Percentiles rank a stretch among this genome's conserved stretches.
These are phyloP conservation scores for Micropterix aruncella DNA, from an alignment of 2,888 invertebrate genomes.

Conservation along the genomic window DNA sequence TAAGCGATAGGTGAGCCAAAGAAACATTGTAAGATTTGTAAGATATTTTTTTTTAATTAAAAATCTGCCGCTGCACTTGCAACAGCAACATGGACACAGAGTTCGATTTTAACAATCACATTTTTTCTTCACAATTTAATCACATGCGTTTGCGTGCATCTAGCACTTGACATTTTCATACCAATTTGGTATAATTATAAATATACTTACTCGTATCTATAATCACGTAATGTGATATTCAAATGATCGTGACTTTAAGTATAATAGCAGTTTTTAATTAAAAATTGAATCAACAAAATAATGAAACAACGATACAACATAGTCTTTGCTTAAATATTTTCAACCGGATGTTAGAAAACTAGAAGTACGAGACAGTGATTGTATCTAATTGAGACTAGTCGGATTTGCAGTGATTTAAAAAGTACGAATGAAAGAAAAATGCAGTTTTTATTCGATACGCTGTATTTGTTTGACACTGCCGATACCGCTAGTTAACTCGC, in stretches of 20 bases:
- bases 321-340: conserved; percentile 2
- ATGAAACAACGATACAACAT: conserved; percentile 4
- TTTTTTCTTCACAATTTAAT: background rate
- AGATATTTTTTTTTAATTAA: background rate
- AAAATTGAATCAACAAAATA: conserved; percentile 2
- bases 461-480: too few species aligned
- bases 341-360: conserved; percentile 1
- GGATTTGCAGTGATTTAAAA: too few species aligned
- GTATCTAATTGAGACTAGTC: too few species aligned
- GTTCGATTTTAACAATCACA: background rate
- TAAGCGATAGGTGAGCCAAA: background rate
- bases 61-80: background rate
- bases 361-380: too few species aligned
- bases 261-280: background rate
- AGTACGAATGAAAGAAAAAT: too few species aligned
- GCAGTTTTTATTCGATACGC: too few species aligned
- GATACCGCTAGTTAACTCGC: too few species aligned
- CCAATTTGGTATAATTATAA: conserved; percentile 1
- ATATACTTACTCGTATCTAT: conserved; percentile 2
- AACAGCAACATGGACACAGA: background rate
- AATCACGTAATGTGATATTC: conserved; percentile 1
- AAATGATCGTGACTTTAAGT: background rate
- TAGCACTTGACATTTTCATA: background rate
- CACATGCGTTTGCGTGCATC: background rate
- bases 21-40: background rate